Percentiles rank a stretch among this genome's conserved stretches.
phyloP scores from a whole-genome alignment of 2,113 vertebrate species.

The Prinia subflava region DNA sequence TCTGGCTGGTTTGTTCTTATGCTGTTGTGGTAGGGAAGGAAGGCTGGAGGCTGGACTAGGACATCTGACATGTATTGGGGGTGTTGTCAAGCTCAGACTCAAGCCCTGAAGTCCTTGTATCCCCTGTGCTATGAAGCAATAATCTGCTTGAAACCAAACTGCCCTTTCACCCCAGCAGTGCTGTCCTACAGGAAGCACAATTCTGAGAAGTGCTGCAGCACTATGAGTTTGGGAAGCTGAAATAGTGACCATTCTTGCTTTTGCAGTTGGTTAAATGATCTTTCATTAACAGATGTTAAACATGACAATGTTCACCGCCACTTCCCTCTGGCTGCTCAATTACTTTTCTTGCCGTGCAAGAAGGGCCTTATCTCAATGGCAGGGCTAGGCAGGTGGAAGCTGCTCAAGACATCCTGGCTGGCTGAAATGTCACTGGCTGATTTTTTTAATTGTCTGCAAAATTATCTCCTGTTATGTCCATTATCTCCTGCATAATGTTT shows the following conservation, averaged over 20 bases:
- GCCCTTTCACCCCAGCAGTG: not conserved
- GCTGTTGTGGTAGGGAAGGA: not conserved
- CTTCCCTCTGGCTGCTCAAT: not conserved
- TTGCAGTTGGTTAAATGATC: not conserved
- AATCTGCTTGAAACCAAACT: not conserved
- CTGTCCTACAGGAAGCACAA: accelerated
- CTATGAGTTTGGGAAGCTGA: not conserved
- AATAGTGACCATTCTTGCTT: not conserved
- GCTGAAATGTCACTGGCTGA: not conserved
- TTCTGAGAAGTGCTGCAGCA: not conserved
- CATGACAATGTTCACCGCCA: not conserved
- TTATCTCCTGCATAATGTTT: not conserved
- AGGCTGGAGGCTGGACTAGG: not conserved
- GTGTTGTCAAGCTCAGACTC: not conserved
- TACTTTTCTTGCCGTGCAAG: not conserved
- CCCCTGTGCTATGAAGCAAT: not conserved
- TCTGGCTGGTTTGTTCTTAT: not conserved
- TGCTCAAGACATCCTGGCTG: not conserved
- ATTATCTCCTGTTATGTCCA: not conserved
- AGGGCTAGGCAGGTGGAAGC: not conserved
- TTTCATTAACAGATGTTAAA: not conserved
- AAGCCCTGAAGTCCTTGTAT: not conserved
- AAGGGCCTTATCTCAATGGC: not conserved
- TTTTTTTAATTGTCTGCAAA: not conserved
- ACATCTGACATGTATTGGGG: not conserved